Conservation (phyloP, 2,888 invertebrate species). For the Erebia aethiops region DNA sequence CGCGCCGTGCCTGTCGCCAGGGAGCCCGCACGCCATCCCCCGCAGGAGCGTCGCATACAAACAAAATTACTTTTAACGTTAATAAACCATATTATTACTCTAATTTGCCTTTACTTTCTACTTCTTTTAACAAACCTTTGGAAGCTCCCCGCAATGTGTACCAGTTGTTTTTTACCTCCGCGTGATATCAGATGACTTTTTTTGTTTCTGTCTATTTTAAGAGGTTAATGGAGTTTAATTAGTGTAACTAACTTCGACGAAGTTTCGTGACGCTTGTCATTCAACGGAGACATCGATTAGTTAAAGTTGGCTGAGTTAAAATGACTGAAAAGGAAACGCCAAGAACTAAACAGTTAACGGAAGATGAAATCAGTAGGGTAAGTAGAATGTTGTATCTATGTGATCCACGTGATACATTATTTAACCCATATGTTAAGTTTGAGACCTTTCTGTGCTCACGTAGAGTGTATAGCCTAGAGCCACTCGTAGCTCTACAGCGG, state of each 20-base stretch:
- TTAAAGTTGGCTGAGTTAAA: slow-evolving; percentile 27
- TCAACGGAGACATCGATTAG: slow-evolving; percentile 38
- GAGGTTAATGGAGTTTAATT: slow-evolving; percentile 35
- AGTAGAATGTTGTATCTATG: slow-evolving; percentile 41
- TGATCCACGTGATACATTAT: too few species aligned
- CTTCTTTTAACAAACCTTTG: slow-evolving; percentile 79
- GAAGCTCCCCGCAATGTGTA: slow-evolving; percentile 72
- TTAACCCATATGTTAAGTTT: too few species aligned
- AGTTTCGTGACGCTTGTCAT: slow-evolving; percentile 31
- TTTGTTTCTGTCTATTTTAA: slow-evolving; percentile 51
- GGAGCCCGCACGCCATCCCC: slow-evolving; percentile 68
- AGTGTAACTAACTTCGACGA: slow-evolving; percentile 24
- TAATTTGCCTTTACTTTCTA: slow-evolving; percentile 79
- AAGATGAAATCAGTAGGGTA: slow-evolving; percentile 76
- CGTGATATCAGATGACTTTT: slow-evolving; percentile 68
- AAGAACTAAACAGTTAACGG: slow-evolving; percentile 66
- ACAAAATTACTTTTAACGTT: slow-evolving; percentile 79
- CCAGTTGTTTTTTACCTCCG: slow-evolving; percentile 80
- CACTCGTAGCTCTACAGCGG: too few species aligned
- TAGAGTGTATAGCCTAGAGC: too few species aligned
- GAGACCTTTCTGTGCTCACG: too few species aligned
- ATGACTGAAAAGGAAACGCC: slow-evolving; percentile 60
- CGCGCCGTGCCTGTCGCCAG: slow-evolving; percentile 52
- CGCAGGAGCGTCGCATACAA: slow-evolving; percentile 59
- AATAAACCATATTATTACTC: slow-evolving; percentile 80